Base-by-base conservation (phyloP, 2,888 invertebrate species). In the Drosophila testacea region DNA sequence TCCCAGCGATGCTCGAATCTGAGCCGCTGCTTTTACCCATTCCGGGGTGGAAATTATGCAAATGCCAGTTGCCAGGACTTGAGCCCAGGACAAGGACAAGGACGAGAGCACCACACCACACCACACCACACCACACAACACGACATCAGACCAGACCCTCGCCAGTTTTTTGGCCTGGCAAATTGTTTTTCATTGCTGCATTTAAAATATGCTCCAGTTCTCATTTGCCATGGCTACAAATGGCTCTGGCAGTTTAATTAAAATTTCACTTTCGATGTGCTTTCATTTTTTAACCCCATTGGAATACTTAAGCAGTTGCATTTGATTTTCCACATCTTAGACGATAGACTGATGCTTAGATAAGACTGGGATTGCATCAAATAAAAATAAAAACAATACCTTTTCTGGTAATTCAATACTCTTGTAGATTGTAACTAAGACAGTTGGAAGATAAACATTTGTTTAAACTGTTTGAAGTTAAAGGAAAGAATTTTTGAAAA, bases 171-270 rank as follows among this genome's bases (percentile, higher is more conserved):
- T 51, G 32, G 50, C 38, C 62, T 69, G 74, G 61, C 81, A 87
- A 89, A 84, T 84, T 81, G 88, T 87, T 84, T 89, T 87, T 79
- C 89, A 87, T 84, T 87, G 88, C 84, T 84, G 89, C 84, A 84
- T 87, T 84, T 76, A 76, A 84, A 89, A 88, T 85, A 85, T 89
- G 89, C 75, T 89, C 74, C 75, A 75, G 69, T 80, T 81, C 63
- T 60, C 79, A 79, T 77, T 75, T 67, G 60, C 68, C 72, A 72
- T 80, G 65, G 63, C 75, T 62, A 65, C 78, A 77, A 77, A 77
- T 77, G 78, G 55, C 50, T 47, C 52, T 62, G 55, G 67, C 75
- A 82, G 76, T 83, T 87, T 87, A 82, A 87, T 82, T 87, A 87
- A 83, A 84, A 79, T 78, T 80, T 71, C 73, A 72, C 77, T 67